Evolutionary conservation across 37 sponge, comb jelly and placozoan species (phyloP), one percentile per base, ranked within the genome.

Genomic region (Trichoplax adhaerens): DNA sequence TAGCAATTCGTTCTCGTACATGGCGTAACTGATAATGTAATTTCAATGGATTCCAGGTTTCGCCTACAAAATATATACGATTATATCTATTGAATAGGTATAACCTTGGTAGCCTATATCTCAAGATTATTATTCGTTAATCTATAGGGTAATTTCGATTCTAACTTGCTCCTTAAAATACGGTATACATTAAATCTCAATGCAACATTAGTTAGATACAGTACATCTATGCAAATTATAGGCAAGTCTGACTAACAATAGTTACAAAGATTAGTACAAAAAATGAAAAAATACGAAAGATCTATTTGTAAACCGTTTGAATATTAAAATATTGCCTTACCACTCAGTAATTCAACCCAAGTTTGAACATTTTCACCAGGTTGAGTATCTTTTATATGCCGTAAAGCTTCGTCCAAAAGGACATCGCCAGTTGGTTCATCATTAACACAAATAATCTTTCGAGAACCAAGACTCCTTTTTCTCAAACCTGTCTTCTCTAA

Each of bases 41-140:
- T 57, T 91, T 95, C 52, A 91, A 81, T 5, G 98, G 98, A 75
- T 95, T 95, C 98, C 98, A 95, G 4, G 98, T 95, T 73, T 95
- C 98, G 56, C 94, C 94, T 93, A 71, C 4, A 55, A 48, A 55
- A 1, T 56, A 4, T n/a, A 48, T 51, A 75, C 1, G 29, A 29
- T 29, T 29, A 29, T 29, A 29, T 29, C 29, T 29, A 29, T 29
- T 29, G 29, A 29, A 29, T 29, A 29, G 29, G 29, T 29, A 29
- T 29, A 29, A 29, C 29, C 29, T 29, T 29, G 29, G 29, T 29
- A 29, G 29, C 29, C 29, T 29, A 29, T 29, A 29, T 29, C 29
- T 29, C 29, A 29, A 29, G 29, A 29, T 29, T 29, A 29, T 29
- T 29, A 29, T 29, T 29, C 29, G 29, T 29, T 29, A 29, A 29